A percentile compares a stretch with the other conserved stretches of the same genome.
Conservation (phyloP, 2,888 invertebrate genomes). For the Aporophyla nigra region DNA sequence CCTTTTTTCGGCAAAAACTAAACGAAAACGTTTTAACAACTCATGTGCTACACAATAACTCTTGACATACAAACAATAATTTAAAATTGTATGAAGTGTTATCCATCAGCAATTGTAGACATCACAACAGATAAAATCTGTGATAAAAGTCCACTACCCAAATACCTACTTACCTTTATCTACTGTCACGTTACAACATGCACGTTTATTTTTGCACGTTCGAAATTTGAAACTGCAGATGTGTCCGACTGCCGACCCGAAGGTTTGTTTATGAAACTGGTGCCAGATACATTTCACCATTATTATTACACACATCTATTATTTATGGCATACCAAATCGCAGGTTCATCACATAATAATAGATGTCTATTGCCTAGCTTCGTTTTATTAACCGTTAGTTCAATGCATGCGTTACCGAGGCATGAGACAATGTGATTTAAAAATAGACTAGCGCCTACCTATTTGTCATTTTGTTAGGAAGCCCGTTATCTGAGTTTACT, state of each 20-base stretch:
- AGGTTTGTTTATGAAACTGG: constrained; percentile 49
- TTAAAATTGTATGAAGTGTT: constrained; percentile 14
- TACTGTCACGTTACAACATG: constrained; percentile 38
- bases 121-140: constrained; percentile 45
- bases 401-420: constrained; percentile 55
- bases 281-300: constrained; percentile 31
- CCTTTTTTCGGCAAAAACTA: background rate
- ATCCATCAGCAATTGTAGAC: constrained; percentile 48
- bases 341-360: constrained; percentile 43
- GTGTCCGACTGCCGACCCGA: constrained; percentile 5
- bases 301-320: constrained; percentile 32
- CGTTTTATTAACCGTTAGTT: constrained; percentile 61
- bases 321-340: constrained; percentile 47
- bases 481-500: constrained; percentile 52
- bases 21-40: background rate
- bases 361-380: constrained; percentile 23
- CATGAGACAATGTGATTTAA: constrained; percentile 71
- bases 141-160: constrained; percentile 48
- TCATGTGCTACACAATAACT: background rate
- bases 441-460: constrained; percentile 59
- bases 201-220: constrained; percentile 48
- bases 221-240: constrained; percentile 59
- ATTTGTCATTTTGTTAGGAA: constrained; percentile 48
- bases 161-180: constrained; percentile 45
- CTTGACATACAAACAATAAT: background rate